phyloP scores from a whole-genome alignment of 2,888 invertebrate species.

The Horisme vitalbata region DNA sequence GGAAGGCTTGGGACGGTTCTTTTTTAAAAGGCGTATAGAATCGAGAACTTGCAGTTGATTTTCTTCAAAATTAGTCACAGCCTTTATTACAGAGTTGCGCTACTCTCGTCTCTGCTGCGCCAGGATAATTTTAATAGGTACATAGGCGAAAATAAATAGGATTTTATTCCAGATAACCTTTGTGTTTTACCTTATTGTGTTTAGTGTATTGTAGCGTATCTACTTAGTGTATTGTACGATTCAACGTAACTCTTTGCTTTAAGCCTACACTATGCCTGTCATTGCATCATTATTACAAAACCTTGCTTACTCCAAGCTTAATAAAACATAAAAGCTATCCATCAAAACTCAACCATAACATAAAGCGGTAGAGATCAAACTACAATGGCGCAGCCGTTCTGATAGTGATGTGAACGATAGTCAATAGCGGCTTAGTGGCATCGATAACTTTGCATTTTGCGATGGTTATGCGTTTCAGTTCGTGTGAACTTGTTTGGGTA shows the following conservation, averaged over 20 bases:
- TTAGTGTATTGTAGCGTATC: no score
- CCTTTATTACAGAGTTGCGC: no score
- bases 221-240: neutral
- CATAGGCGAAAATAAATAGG: no score
- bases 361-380: conserved; percentile 36
- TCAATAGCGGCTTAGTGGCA: conserved; percentile 77
- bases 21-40: no score
- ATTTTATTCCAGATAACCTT: no score
- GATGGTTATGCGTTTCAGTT: conserved; percentile 72
- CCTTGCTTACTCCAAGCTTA: conserved; percentile 51
- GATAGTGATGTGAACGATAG: conserved; percentile 57
- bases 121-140: no score
- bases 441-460: conserved; percentile 78
- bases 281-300: conserved; percentile 69
- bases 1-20: no score
- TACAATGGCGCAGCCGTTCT: conserved; percentile 40
- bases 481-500: conserved; percentile 60
- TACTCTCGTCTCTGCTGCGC: no score
- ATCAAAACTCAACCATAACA: conserved; percentile 37
- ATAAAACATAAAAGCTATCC: conserved; percentile 40
- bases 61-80: no score
- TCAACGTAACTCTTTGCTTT: conserved; percentile 3
- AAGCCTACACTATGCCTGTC: conserved; percentile 50
- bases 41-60: no score
- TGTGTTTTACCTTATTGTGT: no score